These are phyloP conservation scores for Notodonta dromedarius DNA, from an alignment of 2,888 invertebrate genomes.

Conservation along the genomic window DNA sequence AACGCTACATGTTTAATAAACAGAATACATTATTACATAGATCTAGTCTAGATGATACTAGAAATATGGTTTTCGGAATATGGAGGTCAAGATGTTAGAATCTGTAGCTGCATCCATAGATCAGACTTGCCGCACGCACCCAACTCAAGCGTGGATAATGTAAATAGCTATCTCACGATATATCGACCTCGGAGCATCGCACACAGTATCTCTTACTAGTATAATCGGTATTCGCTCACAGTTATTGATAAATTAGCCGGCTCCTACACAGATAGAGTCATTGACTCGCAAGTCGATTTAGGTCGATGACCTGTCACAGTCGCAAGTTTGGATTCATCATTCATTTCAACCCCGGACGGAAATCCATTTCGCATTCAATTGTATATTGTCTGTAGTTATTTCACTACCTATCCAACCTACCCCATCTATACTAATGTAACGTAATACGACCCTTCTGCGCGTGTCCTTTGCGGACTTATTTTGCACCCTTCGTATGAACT, in stretches of 20 bases:
- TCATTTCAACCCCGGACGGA: constrained; percentile 11
- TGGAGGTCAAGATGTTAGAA: too few species aligned
- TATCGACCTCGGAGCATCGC: neutral
- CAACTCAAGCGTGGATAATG: neutral
- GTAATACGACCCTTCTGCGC: constrained; percentile 49
- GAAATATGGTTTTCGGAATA: too few species aligned
- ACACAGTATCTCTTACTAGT: neutral
- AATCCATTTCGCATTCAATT: neutral
- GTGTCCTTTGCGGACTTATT: constrained; percentile 52
- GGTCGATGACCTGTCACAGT: constrained; percentile 36
- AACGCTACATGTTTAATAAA: neutral
- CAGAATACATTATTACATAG: too few species aligned
- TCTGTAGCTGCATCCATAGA: neutral
- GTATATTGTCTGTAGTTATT: constrained; percentile 34
- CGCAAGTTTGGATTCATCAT: constrained; percentile 19
- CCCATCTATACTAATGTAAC: constrained; percentile 47
- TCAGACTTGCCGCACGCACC: neutral
- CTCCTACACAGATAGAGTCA: constrained; percentile 32
- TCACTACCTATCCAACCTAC: constrained; percentile 40
- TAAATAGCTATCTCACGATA: constrained; percentile 1
- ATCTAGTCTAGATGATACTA: too few species aligned
- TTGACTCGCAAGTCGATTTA: constrained; percentile 32
- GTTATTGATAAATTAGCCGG: constrained; percentile 23
- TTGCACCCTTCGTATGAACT: constrained; percentile 59
- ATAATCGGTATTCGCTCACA: constrained; percentile 6